phyloP scores from a whole-genome alignment of 2,113 vertebrate genomes.

The Uria aalge region DNA sequence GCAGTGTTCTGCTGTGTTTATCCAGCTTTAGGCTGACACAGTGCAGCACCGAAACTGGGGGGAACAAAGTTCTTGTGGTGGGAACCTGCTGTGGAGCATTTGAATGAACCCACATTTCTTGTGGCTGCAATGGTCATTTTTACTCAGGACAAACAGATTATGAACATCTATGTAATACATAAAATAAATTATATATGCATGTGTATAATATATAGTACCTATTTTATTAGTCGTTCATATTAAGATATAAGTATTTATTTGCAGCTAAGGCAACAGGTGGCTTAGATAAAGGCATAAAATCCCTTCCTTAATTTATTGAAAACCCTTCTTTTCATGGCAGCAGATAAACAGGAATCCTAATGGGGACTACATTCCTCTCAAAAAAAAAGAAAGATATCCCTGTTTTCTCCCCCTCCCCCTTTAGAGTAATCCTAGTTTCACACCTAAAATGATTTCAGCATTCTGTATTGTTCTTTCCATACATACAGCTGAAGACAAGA shows the following conservation, averaged over 20 bases:
- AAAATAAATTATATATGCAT: neutral
- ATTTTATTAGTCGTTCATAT: neutral
- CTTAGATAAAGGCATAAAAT: neutral
- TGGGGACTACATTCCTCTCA: neutral
- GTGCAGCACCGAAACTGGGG: neutral
- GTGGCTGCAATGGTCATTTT: neutral
- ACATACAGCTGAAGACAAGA: constrained; percentile 5
- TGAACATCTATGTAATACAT: neutral
- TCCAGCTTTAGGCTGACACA: neutral
- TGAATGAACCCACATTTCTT: neutral
- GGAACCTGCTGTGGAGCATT: neutral
- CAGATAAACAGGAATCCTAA: constrained; percentile 7
- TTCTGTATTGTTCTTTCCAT: constrained; percentile 7
- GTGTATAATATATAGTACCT: neutral
- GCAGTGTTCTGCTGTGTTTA: neutral
- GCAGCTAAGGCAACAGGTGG: constrained; percentile 26
- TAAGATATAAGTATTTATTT: neutral
- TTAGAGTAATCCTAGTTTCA: constrained; percentile 23
- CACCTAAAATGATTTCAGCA: constrained; percentile 44
- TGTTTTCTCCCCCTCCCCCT: neutral
- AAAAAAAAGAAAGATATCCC: neutral
- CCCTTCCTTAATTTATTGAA: constrained; percentile 7
- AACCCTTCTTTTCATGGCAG: constrained; percentile 1
- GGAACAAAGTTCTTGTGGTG: neutral
- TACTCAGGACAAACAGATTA: neutral